These are phyloP conservation scores for Cebus imitator DNA, from an alignment of 2,113 vertebrate species.

Conservation along the genomic window DNA sequence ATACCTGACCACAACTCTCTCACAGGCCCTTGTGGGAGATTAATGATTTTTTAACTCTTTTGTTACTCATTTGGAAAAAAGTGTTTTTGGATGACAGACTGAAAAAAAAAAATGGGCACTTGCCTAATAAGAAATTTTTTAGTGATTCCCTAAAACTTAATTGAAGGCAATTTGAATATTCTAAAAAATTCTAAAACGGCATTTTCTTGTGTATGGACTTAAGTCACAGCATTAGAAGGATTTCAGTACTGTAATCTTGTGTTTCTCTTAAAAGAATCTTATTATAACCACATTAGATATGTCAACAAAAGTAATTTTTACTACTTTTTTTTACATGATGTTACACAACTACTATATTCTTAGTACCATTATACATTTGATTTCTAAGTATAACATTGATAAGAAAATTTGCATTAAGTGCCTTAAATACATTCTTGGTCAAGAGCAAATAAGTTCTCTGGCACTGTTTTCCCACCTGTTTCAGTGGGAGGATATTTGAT, in stretches of 20 bases:
- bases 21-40: background rate
- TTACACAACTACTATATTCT: background rate
- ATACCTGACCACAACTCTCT: conserved; percentile 2
- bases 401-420: background rate
- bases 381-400: background rate
- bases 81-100: background rate
- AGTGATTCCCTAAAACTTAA: background rate
- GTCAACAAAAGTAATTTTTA: background rate
- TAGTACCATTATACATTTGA: background rate
- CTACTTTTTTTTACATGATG: background rate
- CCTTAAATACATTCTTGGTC: background rate
- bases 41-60: conserved; percentile 54
- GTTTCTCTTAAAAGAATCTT: background rate
- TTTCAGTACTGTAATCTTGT: background rate
- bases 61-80: conserved; percentile 39
- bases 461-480: background rate
- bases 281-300: background rate
- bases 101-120: background rate
- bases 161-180: background rate
- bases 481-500: background rate
- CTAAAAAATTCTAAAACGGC: background rate
- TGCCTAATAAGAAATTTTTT: background rate
- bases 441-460: background rate
- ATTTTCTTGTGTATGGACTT: background rate
- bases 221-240: background rate